Evolutionary conservation across 2,113 vertebrate species (phyloP).

Genomic region (Mesocricetus auratus): DNA sequence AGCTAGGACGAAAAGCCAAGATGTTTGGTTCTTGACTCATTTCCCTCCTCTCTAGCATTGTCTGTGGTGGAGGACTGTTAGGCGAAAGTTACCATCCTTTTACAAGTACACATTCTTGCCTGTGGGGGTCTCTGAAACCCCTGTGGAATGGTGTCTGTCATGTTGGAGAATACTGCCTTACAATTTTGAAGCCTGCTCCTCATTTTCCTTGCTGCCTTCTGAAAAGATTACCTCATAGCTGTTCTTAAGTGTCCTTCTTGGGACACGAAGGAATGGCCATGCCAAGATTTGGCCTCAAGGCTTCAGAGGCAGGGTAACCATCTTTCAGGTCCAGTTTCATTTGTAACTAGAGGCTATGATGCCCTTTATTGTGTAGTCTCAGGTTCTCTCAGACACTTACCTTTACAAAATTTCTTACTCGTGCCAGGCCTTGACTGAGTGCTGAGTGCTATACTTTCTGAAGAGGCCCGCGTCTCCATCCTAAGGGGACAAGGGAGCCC

Average conservation of each 20-base stretch:
- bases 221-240: background rate
- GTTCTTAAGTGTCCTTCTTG: background rate
- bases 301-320: background rate
- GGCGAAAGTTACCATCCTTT: background rate
- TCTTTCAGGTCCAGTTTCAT: background rate
- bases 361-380: background rate
- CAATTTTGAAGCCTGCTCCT: background rate
- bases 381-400: background rate
- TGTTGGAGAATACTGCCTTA: background rate
- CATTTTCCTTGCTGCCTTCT: background rate
- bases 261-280: background rate
- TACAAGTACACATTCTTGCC: background rate
- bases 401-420: background rate
- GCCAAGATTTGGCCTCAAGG: background rate
- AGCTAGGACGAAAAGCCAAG: background rate
- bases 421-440: background rate
- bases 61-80: background rate
- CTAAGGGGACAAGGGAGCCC: rapidly evolving
- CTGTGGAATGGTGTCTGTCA: background rate
- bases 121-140: background rate
- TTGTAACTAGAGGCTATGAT: background rate
- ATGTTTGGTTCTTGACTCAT: background rate
- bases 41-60: background rate
- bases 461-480: rapidly evolving
- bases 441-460: background rate